These are phyloP conservation scores for Chlorops oryzae DNA, from an alignment of 1,140 invertebrate species.

Conservation along the genomic window DNA sequence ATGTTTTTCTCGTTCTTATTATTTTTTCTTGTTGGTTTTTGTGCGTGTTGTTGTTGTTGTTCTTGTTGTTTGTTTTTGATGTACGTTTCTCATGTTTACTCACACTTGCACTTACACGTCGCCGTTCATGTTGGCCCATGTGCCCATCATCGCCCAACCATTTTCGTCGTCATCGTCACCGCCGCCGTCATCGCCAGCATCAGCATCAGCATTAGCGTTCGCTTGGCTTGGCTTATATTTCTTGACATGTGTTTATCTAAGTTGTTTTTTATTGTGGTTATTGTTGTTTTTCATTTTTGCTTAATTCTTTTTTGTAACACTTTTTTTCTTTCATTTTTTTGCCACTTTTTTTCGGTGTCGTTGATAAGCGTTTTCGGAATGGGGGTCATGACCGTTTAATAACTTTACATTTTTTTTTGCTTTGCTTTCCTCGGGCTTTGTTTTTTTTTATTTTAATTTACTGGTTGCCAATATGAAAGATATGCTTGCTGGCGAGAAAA, in stretches of 20 bases:
- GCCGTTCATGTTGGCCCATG: conserved; percentile 26
- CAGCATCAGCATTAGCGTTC: no score
- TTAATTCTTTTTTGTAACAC: conserved; percentile 9
- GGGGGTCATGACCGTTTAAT: conserved; percentile 46
- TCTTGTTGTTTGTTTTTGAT: no score
- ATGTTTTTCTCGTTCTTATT: conserved; percentile 9
- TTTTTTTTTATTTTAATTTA: no score
- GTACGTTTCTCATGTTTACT: conserved; percentile 18
- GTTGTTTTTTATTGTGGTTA: not conserved
- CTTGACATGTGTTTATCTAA: no score
- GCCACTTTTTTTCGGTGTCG: not conserved
- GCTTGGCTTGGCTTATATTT: no score
- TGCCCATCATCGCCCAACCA: no score
- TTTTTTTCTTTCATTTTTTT: conserved; percentile 18
- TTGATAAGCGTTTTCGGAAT: conserved; percentile 44
- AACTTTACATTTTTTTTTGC: conserved; percentile 45
- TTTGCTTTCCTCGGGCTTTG: no score
- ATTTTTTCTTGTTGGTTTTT: not conserved
- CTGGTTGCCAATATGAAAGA: no score
- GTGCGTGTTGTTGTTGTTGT: not conserved
- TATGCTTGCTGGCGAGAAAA: no score
- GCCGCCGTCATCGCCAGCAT: no score
- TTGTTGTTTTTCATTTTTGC: not conserved
- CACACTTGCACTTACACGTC: no score
- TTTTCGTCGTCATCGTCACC: no score